Base-by-base conservation (phyloP, 2,888 invertebrate genomes). In the Caenorhabditis panamensis region DNA sequence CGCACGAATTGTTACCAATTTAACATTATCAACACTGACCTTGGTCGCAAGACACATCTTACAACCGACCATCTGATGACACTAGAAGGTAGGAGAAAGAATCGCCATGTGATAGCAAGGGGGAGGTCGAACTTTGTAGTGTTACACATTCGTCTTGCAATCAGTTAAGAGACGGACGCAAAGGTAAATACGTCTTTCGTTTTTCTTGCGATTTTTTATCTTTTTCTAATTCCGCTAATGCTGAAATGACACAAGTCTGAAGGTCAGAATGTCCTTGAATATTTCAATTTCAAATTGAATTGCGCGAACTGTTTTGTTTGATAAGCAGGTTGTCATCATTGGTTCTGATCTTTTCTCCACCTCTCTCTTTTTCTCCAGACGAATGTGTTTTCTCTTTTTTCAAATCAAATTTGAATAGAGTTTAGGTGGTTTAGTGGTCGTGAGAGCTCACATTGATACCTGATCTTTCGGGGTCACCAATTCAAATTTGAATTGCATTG, bases 51-150 rank as follows among this genome's bases (percentile, higher is more conserved):
- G 51, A 51, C 47, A 61, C 61, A 51, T 59, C 49, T 59, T 67
- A 67, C 56, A 58, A 56, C 20, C 62, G 44, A 54, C 63, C 62
- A 71, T 71, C 62, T 71, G 71, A 62, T 63, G 72, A 63, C 62
- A 62, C 62, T 71, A 59, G 51, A 68, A 51, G 69, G 62, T 44
- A 36, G 69, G 61, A 67, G 41, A 9, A 22, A 5, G 22, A 31
- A 26, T 41, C 56, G 54, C 66, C 75, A 75, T 75, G 75, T 75
- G 75, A 75, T 75, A 18, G 54, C 2, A 13, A 36, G 64, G 51
- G 49, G 22, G 44, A 18, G 36, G 36, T 59, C 49, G 73, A 75
- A 75, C 66, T 75, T 75, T 66, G 75, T 75, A 75, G 75, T 75
- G 51, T 75, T 41, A 66, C 64, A 71, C 71, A 41, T 47, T 47